Conservation (phyloP, 2,888 invertebrate species). For the Osedax fenrisi region DNA sequence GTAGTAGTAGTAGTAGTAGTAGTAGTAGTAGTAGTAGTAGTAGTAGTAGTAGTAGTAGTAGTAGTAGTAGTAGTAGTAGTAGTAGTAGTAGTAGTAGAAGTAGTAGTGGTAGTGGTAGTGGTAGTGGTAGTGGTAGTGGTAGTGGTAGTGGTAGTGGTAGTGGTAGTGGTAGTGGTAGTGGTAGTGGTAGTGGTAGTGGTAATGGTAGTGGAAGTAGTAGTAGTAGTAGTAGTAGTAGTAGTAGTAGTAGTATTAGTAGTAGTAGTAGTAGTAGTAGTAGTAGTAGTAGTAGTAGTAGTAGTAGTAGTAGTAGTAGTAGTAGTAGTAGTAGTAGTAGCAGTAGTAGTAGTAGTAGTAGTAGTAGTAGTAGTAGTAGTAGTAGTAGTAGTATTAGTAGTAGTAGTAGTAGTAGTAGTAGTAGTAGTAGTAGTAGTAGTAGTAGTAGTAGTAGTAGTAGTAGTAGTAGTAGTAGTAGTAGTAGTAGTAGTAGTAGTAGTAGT, state of each 20-base stretch:
- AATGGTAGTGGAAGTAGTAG: too few relatives aligned
- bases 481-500: slow-evolving; percentile 22
- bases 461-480: slow-evolving; percentile 20
- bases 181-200: neutral
- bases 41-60: too few relatives aligned
- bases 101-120: neutral
- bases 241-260: too few relatives aligned
- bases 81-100: too few relatives aligned
- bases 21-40: too few relatives aligned
- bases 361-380: slow-evolving; percentile 25
- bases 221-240: too few relatives aligned
- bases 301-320: slow-evolving; percentile 14
- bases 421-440: slow-evolving; percentile 8
- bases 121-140: neutral
- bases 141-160: neutral
- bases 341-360: slow-evolving; percentile 25
- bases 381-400: too few relatives aligned
- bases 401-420: neutral
- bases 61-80: too few relatives aligned
- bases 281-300: neutral
- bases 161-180: neutral
- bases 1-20: too few relatives aligned
- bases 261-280: neutral
- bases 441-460: slow-evolving; percentile 25
- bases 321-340: slow-evolving; percentile 24